Evolutionary conservation across 2,888 invertebrate species (phyloP), one percentile per base, ranked within the genome.

Genomic region (Eupeodes latifasciatus): DNA sequence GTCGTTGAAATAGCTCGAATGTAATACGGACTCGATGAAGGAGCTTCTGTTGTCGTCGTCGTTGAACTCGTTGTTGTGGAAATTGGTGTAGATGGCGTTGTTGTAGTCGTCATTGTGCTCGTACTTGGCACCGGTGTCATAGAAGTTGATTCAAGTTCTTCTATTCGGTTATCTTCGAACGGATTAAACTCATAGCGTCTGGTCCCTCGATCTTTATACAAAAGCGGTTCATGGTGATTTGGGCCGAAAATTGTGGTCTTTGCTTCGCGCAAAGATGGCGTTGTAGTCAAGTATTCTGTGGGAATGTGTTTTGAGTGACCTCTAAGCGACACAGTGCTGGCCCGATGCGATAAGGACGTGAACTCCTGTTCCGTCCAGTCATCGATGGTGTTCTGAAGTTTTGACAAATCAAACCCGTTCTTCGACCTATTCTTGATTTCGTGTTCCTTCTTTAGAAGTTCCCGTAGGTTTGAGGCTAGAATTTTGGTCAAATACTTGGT

Each of bases 351-450:
- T 16, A 93, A 90, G 89, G 94, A 94, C 0, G 96, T 95, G 92
- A 95, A 97, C 90, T 96, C 96, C 93, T 96, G 96, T 90, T 96
- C 96, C 0, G 97, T 97, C 97, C 97, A 97, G 89, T 96, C 96
- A 90, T 97, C 97, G 80, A 97, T 97, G 90, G 96, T 97, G 90
- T 97, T 96, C 92, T 97, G 97, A 53, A 97, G 93, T 91, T 96
- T 95, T 14, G 95, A 95, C 14, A 97, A 95, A 91, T 97, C 97
- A 90, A 96, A 96, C 0, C 95, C 61, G 10, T 34, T 67, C 34
- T 89, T 79, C 11, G 91, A 90, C 1, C 91, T 91, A 10, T 91
- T 90, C 66, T 91, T 91, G 0, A 89, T 85, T 66, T 93, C 93
- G 53, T 94, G 92, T 81, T 94, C 94, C 6, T 93, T 93, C 77